phyloP scores from a whole-genome alignment of 2,797 vertebrate species.

The Oreonectes daqikongensis region DNA sequence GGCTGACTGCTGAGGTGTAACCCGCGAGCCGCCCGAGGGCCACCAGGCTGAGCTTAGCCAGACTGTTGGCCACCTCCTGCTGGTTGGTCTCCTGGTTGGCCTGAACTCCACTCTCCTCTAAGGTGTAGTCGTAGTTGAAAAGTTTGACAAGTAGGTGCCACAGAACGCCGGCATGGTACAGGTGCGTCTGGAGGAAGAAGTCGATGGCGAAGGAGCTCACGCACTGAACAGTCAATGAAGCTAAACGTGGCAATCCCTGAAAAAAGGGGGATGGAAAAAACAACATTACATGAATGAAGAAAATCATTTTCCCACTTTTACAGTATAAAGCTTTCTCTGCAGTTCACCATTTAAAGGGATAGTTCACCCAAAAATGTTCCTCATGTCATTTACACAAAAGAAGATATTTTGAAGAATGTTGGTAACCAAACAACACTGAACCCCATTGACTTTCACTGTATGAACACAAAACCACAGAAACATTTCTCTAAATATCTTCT shows the following conservation, averaged over 20 bases:
- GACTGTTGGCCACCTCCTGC: slow-evolving; percentile 93
- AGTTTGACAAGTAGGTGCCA: slow-evolving; percentile 94
- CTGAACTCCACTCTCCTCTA: slow-evolving; percentile 97
- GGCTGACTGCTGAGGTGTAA: slow-evolving; percentile 70
- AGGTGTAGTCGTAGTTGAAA: slow-evolving; percentile 97
- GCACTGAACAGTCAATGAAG: slow-evolving; percentile 88
- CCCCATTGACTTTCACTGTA: too few relatives aligned
- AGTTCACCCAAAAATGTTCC: too few relatives aligned
- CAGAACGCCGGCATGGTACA: slow-evolving; percentile 94
- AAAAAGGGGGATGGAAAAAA: background rate
- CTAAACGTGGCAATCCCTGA: slow-evolving; percentile 89
- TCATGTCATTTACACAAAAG: too few relatives aligned
- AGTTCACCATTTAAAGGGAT: too few relatives aligned
- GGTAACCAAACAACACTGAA: too few relatives aligned
- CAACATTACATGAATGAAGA: background rate
- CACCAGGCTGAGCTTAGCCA: slow-evolving; percentile 91
- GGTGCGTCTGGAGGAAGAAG: slow-evolving; percentile 95
- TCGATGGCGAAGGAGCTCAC: slow-evolving; percentile 96
- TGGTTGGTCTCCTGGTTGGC: slow-evolving; percentile 95
- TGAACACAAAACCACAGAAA: too few relatives aligned
- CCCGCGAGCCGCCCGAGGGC: slow-evolving; percentile 93
- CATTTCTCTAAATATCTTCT: too few relatives aligned
- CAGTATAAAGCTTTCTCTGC: background rate
- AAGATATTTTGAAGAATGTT: too few relatives aligned
- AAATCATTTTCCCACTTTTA: too few relatives aligned